Evolutionary conservation across 2,797 vertebrate genomes (phyloP).

Genomic region (Eleutherodactylus coqui): DNA sequence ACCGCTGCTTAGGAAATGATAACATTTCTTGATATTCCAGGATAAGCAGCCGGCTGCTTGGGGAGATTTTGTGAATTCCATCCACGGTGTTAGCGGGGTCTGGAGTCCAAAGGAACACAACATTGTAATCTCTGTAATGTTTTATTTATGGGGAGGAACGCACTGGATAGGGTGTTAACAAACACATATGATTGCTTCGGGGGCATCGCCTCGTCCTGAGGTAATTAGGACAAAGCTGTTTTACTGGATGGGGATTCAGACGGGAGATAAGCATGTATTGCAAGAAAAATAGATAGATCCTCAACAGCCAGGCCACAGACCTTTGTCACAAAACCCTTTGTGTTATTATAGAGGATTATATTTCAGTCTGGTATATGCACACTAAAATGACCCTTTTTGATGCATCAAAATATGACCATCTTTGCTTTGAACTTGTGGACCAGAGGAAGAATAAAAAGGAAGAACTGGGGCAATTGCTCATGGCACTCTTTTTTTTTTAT

Average conservation of each 20-base stretch:
- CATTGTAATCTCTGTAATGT: slow-evolving; percentile 86
- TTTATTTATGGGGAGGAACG: slow-evolving; percentile 83
- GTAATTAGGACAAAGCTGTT: slow-evolving; percentile 88
- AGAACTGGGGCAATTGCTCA: background rate
- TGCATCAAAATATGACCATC: background rate
- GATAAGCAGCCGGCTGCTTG: slow-evolving; percentile 67
- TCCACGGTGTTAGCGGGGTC: slow-evolving; percentile 75
- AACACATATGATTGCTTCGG: slow-evolving; percentile 88
- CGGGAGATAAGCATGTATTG: slow-evolving; percentile 71
- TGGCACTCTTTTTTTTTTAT: background rate
- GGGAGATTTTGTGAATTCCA: slow-evolving; percentile 76
- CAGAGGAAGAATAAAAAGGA: background rate
- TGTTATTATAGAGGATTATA: background rate
- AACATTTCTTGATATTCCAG: slow-evolving; percentile 69
- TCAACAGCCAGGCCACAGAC: slow-evolving; percentile 67
- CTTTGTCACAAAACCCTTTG: background rate
- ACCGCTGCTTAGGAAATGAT: slow-evolving; percentile 68
- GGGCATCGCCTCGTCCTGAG: slow-evolving; percentile 80
- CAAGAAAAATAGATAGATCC: slow-evolving; percentile 65
- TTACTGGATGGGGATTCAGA: slow-evolving; percentile 75
- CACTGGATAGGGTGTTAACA: slow-evolving; percentile 83
- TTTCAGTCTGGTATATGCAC: background rate
- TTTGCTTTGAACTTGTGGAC: background rate
- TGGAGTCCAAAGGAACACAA: slow-evolving; percentile 77
- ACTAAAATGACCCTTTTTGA: background rate